Evolutionary conservation across 2,888 invertebrate species (phyloP), one percentile per base, ranked within the genome.

Genomic region (Oconnorella tubifera): DNA sequence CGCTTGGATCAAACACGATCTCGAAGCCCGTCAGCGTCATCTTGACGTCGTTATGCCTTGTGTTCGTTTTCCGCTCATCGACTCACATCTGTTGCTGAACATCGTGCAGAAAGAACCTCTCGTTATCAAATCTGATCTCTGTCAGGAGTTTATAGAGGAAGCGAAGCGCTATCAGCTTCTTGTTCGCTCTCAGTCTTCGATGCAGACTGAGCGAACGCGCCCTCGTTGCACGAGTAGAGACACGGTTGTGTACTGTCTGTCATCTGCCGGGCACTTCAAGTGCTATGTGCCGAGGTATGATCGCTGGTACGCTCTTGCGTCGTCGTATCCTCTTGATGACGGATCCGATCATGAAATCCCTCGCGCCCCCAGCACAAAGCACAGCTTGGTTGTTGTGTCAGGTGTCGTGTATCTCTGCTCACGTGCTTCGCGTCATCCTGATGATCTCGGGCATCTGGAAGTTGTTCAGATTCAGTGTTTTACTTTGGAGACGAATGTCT

Each of bases 131-230:
- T 62, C 62, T 33, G 48, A 31, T 25, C 6, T 10, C 3, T 64
- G 63, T 23, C n/a, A 56, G 23, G 28, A 58, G 6, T 56, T 58
- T 29, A 58, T 69, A 4, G 56, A 68, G 25, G 67, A 68, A 25
- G 69, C 67, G 25, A 65, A 69, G 58, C 28, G 60, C 14, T 69
- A 69, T 56, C 67, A 68, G 19, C 48, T 69, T 1, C 58, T 69
- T 27, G 56, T 63, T 14, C 31, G 31, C 6, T 29, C 33, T 19
- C 63, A 68, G 29, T 65, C 58, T 2, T 25, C 33, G 6, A 28
- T 60, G 2, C 67, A 69, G 59, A 57, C 65, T 2, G 25, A 64
- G 29, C 25, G 63, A 19, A 65, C 65, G 19, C 64, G 65, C n/a
- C 69, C 69, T 2, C 50, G 69, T 2, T 63, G 67, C 51, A 65